These are phyloP conservation scores for Entomobrya multifasciata DNA, from an alignment of 2,888 invertebrate species.

Conservation along the genomic window DNA sequence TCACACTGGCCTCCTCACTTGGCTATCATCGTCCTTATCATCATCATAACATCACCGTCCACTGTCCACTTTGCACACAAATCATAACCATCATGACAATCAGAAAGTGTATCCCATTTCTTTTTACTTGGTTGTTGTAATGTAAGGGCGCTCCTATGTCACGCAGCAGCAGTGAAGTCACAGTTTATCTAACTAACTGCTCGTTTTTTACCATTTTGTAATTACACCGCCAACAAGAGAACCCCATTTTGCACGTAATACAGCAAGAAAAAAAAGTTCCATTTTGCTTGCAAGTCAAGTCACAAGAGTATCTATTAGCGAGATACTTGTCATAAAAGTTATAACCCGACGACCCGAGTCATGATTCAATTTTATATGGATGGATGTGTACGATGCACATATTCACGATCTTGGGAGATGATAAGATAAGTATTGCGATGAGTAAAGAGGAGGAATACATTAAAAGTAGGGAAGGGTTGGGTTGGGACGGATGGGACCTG, in stretches of 20 bases:
- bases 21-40: conserved; percentile 1
- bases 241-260: background rate
- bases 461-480: background rate
- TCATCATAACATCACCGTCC: conserved; percentile 9
- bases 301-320: too few relatives aligned
- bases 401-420: background rate
- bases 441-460: background rate
- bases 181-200: conserved; percentile 46
- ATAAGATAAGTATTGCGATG: background rate
- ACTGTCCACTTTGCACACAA: too few relatives aligned
- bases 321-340: too few relatives aligned
- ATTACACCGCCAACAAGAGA: background rate
- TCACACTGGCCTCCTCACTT: background rate
- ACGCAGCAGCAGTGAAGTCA: conserved; percentile 41
- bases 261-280: too few relatives aligned
- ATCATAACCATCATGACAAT: conserved; percentile 35
- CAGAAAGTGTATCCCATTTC: conserved; percentile 30
- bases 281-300: too few relatives aligned
- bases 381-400: background rate
- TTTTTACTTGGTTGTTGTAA: background rate
- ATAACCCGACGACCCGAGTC: too few relatives aligned
- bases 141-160: conserved; percentile 56
- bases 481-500: background rate
- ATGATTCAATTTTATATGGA: too few relatives aligned
- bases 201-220: background rate